Base-by-base conservation (phyloP, 2,888 invertebrate genomes). In the Hylaea fasciaria region DNA sequence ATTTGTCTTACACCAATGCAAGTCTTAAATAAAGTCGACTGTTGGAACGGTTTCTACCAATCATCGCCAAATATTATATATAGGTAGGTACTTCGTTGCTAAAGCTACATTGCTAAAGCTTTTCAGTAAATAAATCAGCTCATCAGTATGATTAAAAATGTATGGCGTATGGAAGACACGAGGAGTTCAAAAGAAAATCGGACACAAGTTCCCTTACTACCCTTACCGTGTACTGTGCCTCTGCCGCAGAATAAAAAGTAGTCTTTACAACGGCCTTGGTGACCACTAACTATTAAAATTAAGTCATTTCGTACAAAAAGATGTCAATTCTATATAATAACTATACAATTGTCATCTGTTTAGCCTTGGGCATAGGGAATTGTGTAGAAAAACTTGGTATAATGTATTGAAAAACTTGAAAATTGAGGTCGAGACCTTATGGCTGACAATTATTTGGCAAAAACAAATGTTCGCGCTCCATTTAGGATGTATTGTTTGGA, bases 381-480 rank as follows among this genome's bases (percentile, higher is more conserved):
- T 56, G 56, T 46, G 41, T 47, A 43, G 55, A 62, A 57, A 57
- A 53, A 53, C 37, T 40, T 10, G 43, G n/a, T n/a, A 13, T 12
- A 47, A 58, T 32, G 48, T 51, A 59, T 45, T 48, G 59, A 71
- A 85, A 82, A 84, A 83, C 74, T 3, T 13, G 77, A 77, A 44
- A 51, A 56, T 56, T 52, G 56, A 85, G 85, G 84, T 60, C 80
- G 69, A 74, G 81, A 76, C 79, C 81, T 82, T 77, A 78, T 74
- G 77, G 72, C 64, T 60, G 70, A 74, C 72, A 72, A 78, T 80
- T 70, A 74, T 72, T 61, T 62, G 62, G 70, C 69, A 83, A 83
- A 80, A 85, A 79, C 72, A 60, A 57, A 39, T 17, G 56, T 70
- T 73, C 52, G 68, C 72, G 78, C 74, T 72, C 73, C 68, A 70